Percentiles rank a stretch among this genome's conserved stretches.
These are phyloP conservation scores for Sylvilagus floridanus DNA, from an alignment of 2,797 vertebrate species.

Conservation along the genomic window DNA sequence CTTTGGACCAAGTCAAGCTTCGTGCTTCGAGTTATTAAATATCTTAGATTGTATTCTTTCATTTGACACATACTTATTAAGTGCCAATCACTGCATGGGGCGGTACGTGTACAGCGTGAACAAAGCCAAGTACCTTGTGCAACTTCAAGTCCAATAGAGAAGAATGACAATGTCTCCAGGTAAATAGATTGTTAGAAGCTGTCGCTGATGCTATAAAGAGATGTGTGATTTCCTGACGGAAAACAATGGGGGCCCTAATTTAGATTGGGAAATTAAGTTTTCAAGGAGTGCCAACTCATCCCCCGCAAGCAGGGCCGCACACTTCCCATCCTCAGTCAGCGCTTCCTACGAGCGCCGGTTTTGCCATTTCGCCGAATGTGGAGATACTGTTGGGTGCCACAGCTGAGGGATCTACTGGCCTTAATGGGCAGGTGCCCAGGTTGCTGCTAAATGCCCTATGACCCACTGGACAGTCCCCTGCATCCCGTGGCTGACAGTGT, in stretches of 20 bases:
- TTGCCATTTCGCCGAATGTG: not conserved
- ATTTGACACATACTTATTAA: slow-evolving; percentile 65
- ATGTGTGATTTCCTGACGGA: not conserved
- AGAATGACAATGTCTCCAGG: slow-evolving; percentile 31
- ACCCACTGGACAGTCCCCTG: not conserved
- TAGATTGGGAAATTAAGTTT: slow-evolving; percentile 1
- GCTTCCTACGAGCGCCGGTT: not conserved
- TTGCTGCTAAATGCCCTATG: not conserved
- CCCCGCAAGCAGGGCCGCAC: not conserved
- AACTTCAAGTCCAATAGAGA: slow-evolving; percentile 11
- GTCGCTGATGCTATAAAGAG: not conserved
- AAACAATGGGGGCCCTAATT: not conserved
- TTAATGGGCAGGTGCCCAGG: not conserved
- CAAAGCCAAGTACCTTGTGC: not conserved
- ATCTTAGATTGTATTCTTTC: slow-evolving; percentile 55
- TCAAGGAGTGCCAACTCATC: not conserved
- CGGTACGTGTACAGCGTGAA: not conserved
- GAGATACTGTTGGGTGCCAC: not conserved
- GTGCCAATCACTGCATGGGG: slow-evolving; percentile 54
- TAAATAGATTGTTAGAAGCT: not conserved
- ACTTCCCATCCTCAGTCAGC: not conserved
- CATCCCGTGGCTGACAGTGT: not conserved
- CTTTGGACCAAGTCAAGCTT: slow-evolving; percentile 52
- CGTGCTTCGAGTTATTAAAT: slow-evolving; percentile 67
- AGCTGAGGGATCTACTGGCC: not conserved